Percentiles rank a stretch among this genome's conserved stretches.
These are phyloP conservation scores for Iselma pallidipennis DNA, from an alignment of 2,888 invertebrate genomes.

Conservation along the genomic window DNA sequence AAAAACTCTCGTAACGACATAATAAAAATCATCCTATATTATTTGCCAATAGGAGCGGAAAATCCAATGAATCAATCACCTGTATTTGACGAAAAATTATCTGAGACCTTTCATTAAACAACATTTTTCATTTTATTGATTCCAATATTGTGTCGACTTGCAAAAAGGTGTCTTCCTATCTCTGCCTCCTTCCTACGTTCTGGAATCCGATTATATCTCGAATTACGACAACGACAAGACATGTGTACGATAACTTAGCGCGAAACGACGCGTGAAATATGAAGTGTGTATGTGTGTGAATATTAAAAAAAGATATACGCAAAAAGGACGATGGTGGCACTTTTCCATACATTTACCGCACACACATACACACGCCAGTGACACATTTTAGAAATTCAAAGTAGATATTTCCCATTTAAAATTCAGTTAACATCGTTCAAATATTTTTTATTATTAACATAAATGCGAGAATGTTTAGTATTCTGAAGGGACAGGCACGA, in stretches of 20 bases:
- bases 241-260: no score
- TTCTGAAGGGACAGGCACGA: conserved; percentile 8
- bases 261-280: no score
- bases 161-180: no score
- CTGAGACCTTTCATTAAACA: not conserved
- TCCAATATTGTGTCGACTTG: not conserved
- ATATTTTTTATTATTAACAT: conserved; percentile 20
- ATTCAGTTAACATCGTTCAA: conserved; percentile 15
- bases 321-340: not conserved
- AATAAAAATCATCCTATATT: no score
- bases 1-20: no score
- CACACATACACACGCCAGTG: not conserved
- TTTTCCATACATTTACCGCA: not conserved
- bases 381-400: conserved; percentile 3
- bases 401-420: conserved; percentile 1
- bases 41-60: no score
- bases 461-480: conserved; percentile 14
- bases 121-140: not conserved
- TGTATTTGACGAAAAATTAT: not conserved
- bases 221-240: not conserved
- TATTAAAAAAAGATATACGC: not conserved
- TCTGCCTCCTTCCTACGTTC: no score
- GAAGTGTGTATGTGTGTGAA: not conserved
- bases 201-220: not conserved
- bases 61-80: not conserved